Conservation (phyloP, 2,797 vertebrate species). For the Neoniphon sammara region DNA sequence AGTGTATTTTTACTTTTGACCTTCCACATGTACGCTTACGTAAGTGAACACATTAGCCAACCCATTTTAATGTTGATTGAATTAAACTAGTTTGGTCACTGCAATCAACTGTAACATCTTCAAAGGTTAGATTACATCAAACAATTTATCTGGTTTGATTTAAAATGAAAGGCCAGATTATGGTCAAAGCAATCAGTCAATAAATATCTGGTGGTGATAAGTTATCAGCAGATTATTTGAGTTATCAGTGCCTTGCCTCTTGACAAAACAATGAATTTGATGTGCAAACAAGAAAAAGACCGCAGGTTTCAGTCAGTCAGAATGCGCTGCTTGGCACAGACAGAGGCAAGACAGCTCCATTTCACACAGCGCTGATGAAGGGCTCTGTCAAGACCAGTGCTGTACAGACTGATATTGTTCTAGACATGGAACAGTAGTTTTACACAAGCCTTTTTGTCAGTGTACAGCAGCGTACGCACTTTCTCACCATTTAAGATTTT, state of each 20-base stretch:
- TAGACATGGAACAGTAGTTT: neutral
- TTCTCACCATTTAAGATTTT: neutral
- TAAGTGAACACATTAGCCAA: constrained; percentile 38
- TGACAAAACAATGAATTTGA: constrained; percentile 41
- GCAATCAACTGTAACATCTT: neutral
- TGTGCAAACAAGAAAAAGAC: constrained; percentile 43
- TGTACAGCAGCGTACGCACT: neutral
- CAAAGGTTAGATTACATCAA: neutral
- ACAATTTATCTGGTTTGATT: neutral
- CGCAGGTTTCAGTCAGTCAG: constrained; percentile 35
- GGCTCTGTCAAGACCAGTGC: neutral
- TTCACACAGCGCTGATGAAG: constrained; percentile 34
- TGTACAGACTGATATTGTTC: constrained; percentile 3
- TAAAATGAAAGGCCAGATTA: neutral
- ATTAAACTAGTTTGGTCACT: constrained; percentile 7
- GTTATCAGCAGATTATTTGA: constrained; percentile 7
- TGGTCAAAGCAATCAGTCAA: neutral
- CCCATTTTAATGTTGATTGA: neutral
- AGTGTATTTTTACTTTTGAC: constrained; percentile 61
- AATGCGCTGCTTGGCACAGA: constrained; percentile 4
- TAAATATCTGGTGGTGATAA: constrained; percentile 9
- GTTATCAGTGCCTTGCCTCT: constrained; percentile 10
- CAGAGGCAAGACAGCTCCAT: constrained; percentile 21
- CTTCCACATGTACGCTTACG: constrained; percentile 46
- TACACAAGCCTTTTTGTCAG: neutral